A percentile compares a stretch with the other conserved stretches of the same genome.
Conservation (phyloP, 2,113 vertebrate species). For the Sitta europaea region DNA sequence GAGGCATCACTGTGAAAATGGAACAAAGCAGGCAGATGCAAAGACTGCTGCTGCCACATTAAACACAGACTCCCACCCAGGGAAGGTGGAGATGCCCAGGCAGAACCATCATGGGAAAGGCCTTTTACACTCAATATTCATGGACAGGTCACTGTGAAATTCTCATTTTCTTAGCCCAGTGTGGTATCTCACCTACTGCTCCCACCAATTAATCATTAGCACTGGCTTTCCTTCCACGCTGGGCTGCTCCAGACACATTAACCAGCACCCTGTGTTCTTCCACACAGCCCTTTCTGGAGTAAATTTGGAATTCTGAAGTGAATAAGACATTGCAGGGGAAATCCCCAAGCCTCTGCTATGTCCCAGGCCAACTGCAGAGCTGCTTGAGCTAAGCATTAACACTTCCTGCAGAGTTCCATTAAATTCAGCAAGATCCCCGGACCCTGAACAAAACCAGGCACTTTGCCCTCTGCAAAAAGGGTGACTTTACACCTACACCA, state of each 20-base stretch:
- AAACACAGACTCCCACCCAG: not conserved
- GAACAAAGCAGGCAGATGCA: not conserved
- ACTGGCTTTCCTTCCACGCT: not conserved
- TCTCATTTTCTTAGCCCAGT: not conserved
- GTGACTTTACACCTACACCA: not conserved
- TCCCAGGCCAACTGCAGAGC: not conserved
- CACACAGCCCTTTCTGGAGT: not conserved
- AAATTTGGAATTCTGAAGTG: not conserved
- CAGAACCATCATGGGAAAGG: not conserved
- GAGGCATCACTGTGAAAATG: not conserved
- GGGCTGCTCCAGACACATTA: not conserved
- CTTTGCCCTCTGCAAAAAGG: not conserved
- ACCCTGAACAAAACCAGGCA: not conserved
- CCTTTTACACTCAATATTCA: not conserved
- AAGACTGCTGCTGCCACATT: not conserved
- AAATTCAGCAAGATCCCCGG: not conserved
- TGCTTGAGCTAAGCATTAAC: not conserved
- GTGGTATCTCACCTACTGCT: not conserved
- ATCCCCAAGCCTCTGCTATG: not conserved
- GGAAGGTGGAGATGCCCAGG: not conserved
- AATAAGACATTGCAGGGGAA: not conserved
- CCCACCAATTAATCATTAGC: not conserved
- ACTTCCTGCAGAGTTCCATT: not conserved
- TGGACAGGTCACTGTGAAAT: not conserved
- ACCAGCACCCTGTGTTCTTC: not conserved